phyloP scores from a whole-genome alignment of 2,888 invertebrate species.

The Escarpia spicata region DNA sequence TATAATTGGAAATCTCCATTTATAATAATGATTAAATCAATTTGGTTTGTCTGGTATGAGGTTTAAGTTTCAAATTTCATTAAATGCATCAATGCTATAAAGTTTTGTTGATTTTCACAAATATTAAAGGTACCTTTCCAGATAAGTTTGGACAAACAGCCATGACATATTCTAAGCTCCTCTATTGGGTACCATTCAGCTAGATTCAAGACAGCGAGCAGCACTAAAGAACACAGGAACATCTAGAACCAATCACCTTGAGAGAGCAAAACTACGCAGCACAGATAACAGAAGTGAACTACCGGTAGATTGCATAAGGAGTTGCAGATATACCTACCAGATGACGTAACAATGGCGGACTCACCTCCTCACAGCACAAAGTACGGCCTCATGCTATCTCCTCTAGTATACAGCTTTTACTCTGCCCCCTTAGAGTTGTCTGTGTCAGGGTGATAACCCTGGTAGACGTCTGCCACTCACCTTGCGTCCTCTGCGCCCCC shows the following conservation, averaged over 20 bases:
- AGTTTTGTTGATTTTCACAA: not conserved
- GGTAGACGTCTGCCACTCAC: constrained; percentile 25
- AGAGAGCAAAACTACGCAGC: not conserved
- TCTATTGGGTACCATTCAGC: constrained; percentile 4
- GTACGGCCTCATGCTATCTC: not conserved
- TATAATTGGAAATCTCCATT: not conserved
- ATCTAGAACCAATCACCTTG: not conserved
- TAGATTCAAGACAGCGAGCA: not conserved
- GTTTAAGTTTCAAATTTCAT: not conserved
- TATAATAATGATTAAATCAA: not conserved
- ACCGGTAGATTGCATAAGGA: not conserved
- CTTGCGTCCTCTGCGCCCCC: constrained; percentile 77
- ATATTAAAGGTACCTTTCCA: not conserved
- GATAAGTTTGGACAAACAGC: not conserved
- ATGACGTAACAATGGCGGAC: not conserved
- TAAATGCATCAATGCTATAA: too few relatives aligned
- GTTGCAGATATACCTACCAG: not conserved
- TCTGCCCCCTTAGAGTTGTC: not conserved
- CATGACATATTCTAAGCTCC: not conserved
- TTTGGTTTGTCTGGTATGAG: not conserved
- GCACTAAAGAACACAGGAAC: not conserved
- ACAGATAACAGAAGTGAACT: not conserved
- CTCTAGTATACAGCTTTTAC: not conserved
- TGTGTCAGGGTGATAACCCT: not conserved
- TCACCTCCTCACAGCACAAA: not conserved